Evolutionary conservation across 2,113 vertebrate species (phyloP), one percentile per base, ranked within the genome.

Genomic region (Onychostruthus taczanowskii): DNA sequence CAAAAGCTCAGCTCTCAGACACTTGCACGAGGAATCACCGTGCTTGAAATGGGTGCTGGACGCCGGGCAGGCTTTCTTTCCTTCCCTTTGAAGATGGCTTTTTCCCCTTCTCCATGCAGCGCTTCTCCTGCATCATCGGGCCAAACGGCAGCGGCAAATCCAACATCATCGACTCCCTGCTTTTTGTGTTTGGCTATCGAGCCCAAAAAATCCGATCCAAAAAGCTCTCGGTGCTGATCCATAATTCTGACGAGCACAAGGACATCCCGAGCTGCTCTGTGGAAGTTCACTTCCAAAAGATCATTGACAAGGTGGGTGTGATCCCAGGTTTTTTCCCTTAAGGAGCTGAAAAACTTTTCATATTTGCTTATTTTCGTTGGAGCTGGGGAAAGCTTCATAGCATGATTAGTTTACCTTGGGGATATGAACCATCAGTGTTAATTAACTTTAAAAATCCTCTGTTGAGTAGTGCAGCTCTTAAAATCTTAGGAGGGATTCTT

Each of bases 111-210:
- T 78, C 84, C 83, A 53, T 94, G 30, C 98, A 99, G 99, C 98
- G 99, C 49, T 99, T 99, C 95, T 99, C 99, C 16, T 99, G 99
- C 85, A 99, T 99, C 97, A 99, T 99, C 96, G 99, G 99, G 56
- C 99, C 99, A 59, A 99, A 99, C 81, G 99, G 99, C 94, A 99
- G 99, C 83, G 99, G 99, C 59, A 99, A 99, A 97, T 99, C 99
- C 96, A 99, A 99, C 89, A 98, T 99, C 95, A 99, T 99, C 91
- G 99, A 99, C 97, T 99, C 99, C 13, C 99, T 99, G 99, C 99
- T 99, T 64, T 99, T 99, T 98, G 99, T 99, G 21, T 99, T 99
- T 95, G 99, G 99, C 62, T 99, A 99, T 90, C 98, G 99, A 97
- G 99, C 99, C 77, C 99, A 99, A 98, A 99, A 99, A 98, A 99